Evolutionary conservation across 2,113 vertebrate species (phyloP).

Genomic region (human (Homo sapiens)): GRCh38 chr4:67998001-67998500

Average conservation of each 20-base stretch:
- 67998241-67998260: background rate
- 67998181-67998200: background rate
- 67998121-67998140: background rate
- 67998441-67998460: background rate
- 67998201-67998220: background rate
- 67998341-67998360: background rate
- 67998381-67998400: background rate
- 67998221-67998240: background rate
- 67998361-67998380: background rate
- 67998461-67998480: background rate
- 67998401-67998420: background rate
- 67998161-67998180: background rate
- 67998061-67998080: constrained; percentile 28
- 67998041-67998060: constrained; percentile 17
- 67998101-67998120: background rate
- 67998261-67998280: background rate
- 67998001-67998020: background rate
- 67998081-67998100: constrained; percentile 29
- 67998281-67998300: background rate
- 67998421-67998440: background rate
- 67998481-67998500: too few relatives aligned
- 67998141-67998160: background rate
- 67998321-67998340: background rate
- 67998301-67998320: background rate
- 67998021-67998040: background rate